Base-by-base conservation (phyloP, 2,888 invertebrate genomes). In the Heteromyza rotundicornis region DNA sequence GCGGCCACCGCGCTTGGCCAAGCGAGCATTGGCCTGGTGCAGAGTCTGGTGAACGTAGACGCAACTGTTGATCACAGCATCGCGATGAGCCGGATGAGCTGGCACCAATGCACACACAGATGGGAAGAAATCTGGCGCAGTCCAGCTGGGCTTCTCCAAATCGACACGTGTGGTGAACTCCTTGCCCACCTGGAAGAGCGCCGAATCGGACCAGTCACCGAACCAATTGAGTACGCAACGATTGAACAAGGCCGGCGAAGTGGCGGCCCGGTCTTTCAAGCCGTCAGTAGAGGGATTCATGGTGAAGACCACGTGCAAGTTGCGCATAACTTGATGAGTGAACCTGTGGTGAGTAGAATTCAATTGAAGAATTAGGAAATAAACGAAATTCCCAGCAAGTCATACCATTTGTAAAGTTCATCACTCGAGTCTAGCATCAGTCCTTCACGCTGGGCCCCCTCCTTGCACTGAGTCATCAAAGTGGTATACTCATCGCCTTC, bases 271-370 rank as follows among this genome's bases (percentile, higher is more conserved):
- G 84, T 98, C 98, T 84, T 99, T 98, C 49, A 99, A 87, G 0
- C 98, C 99, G 79, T 99, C 98, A 0, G 97, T 95, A 1, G 96
- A 97, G 8, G 99, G 99, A 85, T 99, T 99, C 99, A 99, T 99
- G 0, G 99, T 99, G 85, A 99, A 99, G 50, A 99, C 99, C 10
- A 99, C 99, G 84, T 99, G 99, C 54, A 99, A 87, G 83, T 99
- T 99, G 66, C 94, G 91, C 96, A 99, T 99, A 36, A 99, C 98
- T 88, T 98, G 94, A 23, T 95, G 95, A 0, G 99, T 99, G 84
- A 99, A 99, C 76, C 76, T 75, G 35, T 7, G 57, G n/a, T 32
- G 44, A n/a, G 10, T 1, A 36, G 17, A 24, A n/a, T n/a, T n/a
- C n/a, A n/a, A n/a, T n/a, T n/a, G n/a, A n/a, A n/a, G 36, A 36